Evolutionary conservation across 1,140 invertebrate genomes (phyloP).

Genomic region (Globodera ellingtonae): DNA sequence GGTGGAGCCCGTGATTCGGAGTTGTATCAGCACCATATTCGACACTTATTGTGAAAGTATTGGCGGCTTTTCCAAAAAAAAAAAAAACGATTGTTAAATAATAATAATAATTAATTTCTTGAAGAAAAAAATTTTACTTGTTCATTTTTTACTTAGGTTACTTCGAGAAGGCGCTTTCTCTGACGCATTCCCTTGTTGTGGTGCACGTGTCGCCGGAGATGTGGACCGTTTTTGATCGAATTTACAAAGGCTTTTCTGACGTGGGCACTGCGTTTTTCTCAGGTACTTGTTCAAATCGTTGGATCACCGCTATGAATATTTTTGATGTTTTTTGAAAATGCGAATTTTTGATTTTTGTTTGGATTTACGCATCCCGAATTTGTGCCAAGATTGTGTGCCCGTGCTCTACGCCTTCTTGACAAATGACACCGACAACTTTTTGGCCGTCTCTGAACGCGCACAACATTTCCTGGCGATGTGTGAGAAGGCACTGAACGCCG

Average conservation of each 20-base stretch:
- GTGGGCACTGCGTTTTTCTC: conserved; percentile 90
- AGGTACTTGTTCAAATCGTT: conserved; percentile 60
- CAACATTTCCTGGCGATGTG: conserved; percentile 93
- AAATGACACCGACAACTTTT: conserved; percentile 87
- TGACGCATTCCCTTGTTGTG: conserved; percentile 87
- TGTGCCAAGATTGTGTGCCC: conserved; percentile 88
- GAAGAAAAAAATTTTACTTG: not conserved
- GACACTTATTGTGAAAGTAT: conserved; percentile 36
- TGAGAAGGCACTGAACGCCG: conserved; percentile 68
- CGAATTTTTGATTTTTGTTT: too few relatives aligned
- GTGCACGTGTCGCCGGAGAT: conserved; percentile 85
- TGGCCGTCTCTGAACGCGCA: conserved; percentile 84
- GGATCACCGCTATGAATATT: too few relatives aligned
- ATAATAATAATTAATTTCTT: not conserved
- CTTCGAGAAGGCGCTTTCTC: conserved; percentile 89
- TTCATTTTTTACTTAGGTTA: conserved; percentile 75
- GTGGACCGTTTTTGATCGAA: conserved; percentile 90
- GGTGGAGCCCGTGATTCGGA: conserved; percentile 88
- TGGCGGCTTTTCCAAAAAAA: not conserved
- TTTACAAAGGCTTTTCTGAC: conserved; percentile 67
- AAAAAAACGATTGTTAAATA: not conserved
- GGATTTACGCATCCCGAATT: too few relatives aligned
- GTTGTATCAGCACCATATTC: conserved; percentile 75
- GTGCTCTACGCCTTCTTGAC: conserved; percentile 95
- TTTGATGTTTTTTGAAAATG: too few relatives aligned